Base-by-base conservation (phyloP, 2,113 vertebrate species). In the Noturus placidus region DNA sequence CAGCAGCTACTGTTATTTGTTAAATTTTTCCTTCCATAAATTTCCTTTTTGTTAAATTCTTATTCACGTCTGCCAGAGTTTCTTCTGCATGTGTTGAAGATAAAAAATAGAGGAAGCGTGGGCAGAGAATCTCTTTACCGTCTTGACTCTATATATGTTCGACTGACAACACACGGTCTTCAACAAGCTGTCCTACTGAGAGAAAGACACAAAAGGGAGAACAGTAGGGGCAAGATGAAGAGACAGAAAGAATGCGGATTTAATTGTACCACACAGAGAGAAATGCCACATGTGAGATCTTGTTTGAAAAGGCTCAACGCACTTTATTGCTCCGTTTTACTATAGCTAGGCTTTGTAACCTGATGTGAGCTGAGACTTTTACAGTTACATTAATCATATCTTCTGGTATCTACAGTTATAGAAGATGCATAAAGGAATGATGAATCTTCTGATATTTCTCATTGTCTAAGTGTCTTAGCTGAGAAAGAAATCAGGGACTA, bases 281-380 rank as follows among this genome's bases (percentile, higher is more conserved):
- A 76, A 54, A 17, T 38, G 8, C 50, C 78, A 79, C 42, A 19
- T 86, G 83, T 46, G 35, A 35, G 83, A 25, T 33, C 72, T 42
- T 82, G 65, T 86, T 87, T 88, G 46, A 79, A 90, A 88, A 88
- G 85, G 85, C 85, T 84, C 82, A 56, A 54, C 69, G 22, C 22
- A 57, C 69, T 77, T 82, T 77, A 87, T 88, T 74, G 35, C 27
- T 67, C 54, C 22, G 35, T 85, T 83, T 87, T 88, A 88, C 88
- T 84, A 76, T 80, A 82, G 20, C 27, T 10, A 25, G 84, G 77
- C 74, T 33, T 72, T 86, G 59, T n/a, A 14, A 54, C 74, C 46
- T 81, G 27, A 54, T 77, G 57, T 50, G 61, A 25, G n/a, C 27
- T 35, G n/a, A 84, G 46, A 82, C 54, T 76, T 81, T 77, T 33